phyloP scores from a whole-genome alignment of 2,888 invertebrate genomes.

The Atrina japonica region DNA sequence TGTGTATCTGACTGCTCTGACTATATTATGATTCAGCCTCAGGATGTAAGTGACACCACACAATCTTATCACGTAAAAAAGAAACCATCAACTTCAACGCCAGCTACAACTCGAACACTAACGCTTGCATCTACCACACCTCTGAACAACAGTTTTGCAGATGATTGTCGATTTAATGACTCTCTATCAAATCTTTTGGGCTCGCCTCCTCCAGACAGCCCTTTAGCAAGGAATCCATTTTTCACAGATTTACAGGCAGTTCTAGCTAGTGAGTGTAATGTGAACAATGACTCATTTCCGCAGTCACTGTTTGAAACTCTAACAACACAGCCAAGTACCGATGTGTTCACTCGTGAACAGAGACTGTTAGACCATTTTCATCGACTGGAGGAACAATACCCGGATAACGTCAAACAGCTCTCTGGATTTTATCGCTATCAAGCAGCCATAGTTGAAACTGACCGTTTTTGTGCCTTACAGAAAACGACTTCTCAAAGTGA shows the following conservation, averaged over 20 bases:
- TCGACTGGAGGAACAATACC: slow-evolving; percentile 40
- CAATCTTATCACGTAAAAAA: background rate
- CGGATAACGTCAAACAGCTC: slow-evolving; percentile 54
- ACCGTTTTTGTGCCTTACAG: slow-evolving; percentile 61
- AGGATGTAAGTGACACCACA: background rate
- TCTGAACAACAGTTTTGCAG: slow-evolving; percentile 47
- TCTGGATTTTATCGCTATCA: slow-evolving; percentile 61
- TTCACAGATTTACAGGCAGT: slow-evolving; percentile 56
- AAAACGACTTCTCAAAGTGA: slow-evolving; percentile 49
- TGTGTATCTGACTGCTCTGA: slow-evolving; percentile 3
- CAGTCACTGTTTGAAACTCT: slow-evolving; percentile 44
- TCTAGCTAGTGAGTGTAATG: slow-evolving; percentile 48
- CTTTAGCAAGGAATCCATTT: slow-evolving; percentile 55
- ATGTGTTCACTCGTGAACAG: slow-evolving; percentile 58
- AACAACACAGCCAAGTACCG: slow-evolving; percentile 39
- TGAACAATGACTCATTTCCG: slow-evolving; percentile 47
- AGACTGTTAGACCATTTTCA: slow-evolving; percentile 54
- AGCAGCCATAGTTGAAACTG: slow-evolving; percentile 59
- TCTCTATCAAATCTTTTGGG: slow-evolving; percentile 56
- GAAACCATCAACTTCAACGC: slow-evolving; percentile 8
- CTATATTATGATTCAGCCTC: background rate
- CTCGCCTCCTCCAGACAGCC: slow-evolving; percentile 56
- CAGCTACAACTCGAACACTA: slow-evolving; percentile 5
- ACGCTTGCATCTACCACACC: slow-evolving; percentile 1
- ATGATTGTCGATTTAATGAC: slow-evolving; percentile 57